Evolutionary conservation across 1,140 invertebrate species (phyloP).

Genomic region (Dendroctonus valens): DNA sequence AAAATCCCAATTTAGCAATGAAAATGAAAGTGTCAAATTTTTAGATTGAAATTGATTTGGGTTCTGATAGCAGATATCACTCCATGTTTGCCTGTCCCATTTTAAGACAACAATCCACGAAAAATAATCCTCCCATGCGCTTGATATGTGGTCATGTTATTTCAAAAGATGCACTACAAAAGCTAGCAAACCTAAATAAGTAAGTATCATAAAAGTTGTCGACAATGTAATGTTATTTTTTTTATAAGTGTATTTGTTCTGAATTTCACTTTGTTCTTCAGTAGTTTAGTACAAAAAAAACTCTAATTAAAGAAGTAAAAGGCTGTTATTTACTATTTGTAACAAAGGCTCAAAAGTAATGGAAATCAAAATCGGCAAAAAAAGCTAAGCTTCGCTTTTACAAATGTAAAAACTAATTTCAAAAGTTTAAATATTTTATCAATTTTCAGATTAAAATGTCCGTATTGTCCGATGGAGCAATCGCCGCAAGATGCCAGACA

Average conservation of each 20-base stretch:
- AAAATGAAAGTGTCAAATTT: slow-evolving; percentile 47
- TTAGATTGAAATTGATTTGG: slow-evolving; percentile 90
- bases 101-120: slow-evolving; percentile 92
- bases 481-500: slow-evolving; percentile 87
- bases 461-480: slow-evolving; percentile 97
- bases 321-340: too few relatives aligned
- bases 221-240: too few relatives aligned
- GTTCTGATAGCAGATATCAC: slow-evolving; percentile 86
- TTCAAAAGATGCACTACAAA: slow-evolving; percentile 93
- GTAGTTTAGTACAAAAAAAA: too few relatives aligned
- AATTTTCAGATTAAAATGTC: slow-evolving; percentile 88
- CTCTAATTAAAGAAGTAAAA: too few relatives aligned
- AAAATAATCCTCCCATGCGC: slow-evolving; percentile 95
- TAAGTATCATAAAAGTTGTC: slow-evolving; percentile 52
- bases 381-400: too few relatives aligned
- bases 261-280: too few relatives aligned
- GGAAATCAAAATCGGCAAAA: too few relatives aligned
- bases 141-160: slow-evolving; percentile 98
- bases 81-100: slow-evolving; percentile 99
- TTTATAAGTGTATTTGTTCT: too few relatives aligned
- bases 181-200: slow-evolving; percentile 91
- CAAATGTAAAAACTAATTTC: too few relatives aligned
- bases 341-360: too few relatives aligned
- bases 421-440: too few relatives aligned
- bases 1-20: too few relatives aligned